These are phyloP conservation scores for Ganaspis brasiliensis DNA, from an alignment of 2,888 invertebrate species.

Conservation along the genomic window DNA sequence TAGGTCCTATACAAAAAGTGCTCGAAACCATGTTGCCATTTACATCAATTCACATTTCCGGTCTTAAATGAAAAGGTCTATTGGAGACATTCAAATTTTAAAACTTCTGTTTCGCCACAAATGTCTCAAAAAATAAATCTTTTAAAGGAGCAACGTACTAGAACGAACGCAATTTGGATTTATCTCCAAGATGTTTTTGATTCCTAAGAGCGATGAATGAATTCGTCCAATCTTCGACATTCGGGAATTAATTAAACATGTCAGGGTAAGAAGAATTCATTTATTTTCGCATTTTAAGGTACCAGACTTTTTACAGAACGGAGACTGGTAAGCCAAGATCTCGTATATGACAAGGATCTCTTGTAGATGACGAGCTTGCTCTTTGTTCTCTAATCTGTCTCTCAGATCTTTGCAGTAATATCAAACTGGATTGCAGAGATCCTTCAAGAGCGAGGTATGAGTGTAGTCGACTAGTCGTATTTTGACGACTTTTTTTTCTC, in stretches of 20 bases:
- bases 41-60: too few relatives aligned
- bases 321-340: slow-evolving; percentile 39
- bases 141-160: slow-evolving; percentile 44
- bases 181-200: not conserved
- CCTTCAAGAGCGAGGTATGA: slow-evolving; percentile 53
- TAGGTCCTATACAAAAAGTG: too few relatives aligned
- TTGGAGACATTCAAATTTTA: slow-evolving; percentile 45
- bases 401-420: slow-evolving; percentile 59
- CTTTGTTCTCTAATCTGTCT: not conserved
- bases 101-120: slow-evolving; percentile 27
- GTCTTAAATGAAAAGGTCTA: too few relatives aligned
- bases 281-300: slow-evolving; percentile 46
- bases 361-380: slow-evolving; percentile 62
- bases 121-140: slow-evolving; percentile 49
- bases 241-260: slow-evolving; percentile 15
- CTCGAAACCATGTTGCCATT: too few relatives aligned
- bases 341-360: not conserved
- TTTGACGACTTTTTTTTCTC: slow-evolving; percentile 62
- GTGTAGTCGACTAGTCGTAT: slow-evolving; percentile 64
- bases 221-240: not conserved
- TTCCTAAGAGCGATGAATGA: not conserved
- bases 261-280: slow-evolving; percentile 37
- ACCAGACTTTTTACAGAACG: slow-evolving; percentile 45
- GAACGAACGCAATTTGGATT: not conserved
- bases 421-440: slow-evolving; percentile 65